phyloP scores from a whole-genome alignment of 2,113 vertebrate genomes.

The Paradisaea rubra region DNA sequence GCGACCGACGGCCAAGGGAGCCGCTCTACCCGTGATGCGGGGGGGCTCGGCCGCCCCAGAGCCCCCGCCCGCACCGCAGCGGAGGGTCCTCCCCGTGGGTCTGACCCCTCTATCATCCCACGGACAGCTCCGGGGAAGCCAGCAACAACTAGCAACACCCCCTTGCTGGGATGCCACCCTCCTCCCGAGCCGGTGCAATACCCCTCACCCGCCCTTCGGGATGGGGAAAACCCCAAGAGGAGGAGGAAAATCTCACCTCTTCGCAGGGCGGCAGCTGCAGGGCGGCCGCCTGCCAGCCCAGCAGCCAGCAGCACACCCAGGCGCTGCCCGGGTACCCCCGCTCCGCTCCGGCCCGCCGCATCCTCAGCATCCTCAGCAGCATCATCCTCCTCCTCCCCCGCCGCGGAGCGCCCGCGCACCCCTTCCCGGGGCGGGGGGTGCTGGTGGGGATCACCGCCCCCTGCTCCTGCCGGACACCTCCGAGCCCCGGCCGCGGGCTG shows the following conservation, averaged over 20 bases:
- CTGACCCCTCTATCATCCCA: not conserved
- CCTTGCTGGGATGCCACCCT: not conserved
- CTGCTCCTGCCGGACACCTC: not conserved
- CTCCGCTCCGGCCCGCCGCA: constrained; percentile 7
- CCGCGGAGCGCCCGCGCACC: not conserved
- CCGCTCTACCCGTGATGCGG: not conserved
- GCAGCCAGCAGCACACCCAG: constrained; percentile 71
- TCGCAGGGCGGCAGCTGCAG: constrained; percentile 63
- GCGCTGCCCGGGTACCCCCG: not conserved
- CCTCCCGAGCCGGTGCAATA: not conserved
- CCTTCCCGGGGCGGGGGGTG: not conserved
- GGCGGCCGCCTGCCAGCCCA: constrained; percentile 60
- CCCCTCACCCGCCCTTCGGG: not conserved
- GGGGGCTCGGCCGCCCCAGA: not conserved
- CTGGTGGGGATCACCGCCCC: not conserved
- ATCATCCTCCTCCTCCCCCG: not conserved
- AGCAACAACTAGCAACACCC: not conserved
- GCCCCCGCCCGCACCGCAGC: not conserved
- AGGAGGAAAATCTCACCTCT: constrained; percentile 69
- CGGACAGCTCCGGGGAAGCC: not conserved
- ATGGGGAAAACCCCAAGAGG: not conserved
- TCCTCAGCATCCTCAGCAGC: not conserved
- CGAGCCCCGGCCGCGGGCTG: not conserved
- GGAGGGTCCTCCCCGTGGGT: not conserved
- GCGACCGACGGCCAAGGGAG: not conserved